Evolutionary conservation across 2,888 invertebrate genomes (phyloP).

Genomic region (Microplitis deprimator): DNA sequence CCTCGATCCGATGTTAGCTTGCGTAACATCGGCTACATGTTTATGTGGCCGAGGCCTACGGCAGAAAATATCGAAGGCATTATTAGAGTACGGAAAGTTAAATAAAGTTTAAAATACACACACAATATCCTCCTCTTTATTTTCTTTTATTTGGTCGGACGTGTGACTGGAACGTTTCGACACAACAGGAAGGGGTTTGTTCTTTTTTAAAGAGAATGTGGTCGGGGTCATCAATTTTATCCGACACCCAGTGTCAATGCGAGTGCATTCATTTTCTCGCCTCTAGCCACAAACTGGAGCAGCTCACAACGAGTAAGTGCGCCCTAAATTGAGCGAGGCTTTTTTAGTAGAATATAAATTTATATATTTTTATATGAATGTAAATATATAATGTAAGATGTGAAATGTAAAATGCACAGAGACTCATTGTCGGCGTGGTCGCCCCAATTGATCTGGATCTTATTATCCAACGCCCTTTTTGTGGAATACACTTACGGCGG

Average conservation of each 20-base stretch:
- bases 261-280: background rate
- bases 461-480: conserved; percentile 12
- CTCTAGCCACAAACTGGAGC: conserved; percentile 14
- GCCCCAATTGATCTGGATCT: conserved; percentile 16
- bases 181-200: background rate
- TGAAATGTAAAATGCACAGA: no score
- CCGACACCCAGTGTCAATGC: background rate
- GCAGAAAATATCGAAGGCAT: background rate
- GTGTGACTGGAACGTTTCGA: conserved; percentile 1
- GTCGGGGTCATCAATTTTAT: background rate
- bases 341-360: background rate
- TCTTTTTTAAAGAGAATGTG: background rate
- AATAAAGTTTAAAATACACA: background rate
- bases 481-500: conserved; percentile 38
- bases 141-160: background rate
- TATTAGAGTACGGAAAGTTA: background rate
- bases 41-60: background rate
- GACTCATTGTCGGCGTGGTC: no score
- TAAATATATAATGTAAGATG: no score
- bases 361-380: no score
- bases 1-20: background rate
- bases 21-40: background rate
- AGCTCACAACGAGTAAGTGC: conserved; percentile 16
- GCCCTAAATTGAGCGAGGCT: background rate
- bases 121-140: background rate